These are phyloP conservation scores for Hyperoplus immaculatus DNA, from an alignment of 2,797 vertebrate genomes.

Conservation along the genomic window DNA sequence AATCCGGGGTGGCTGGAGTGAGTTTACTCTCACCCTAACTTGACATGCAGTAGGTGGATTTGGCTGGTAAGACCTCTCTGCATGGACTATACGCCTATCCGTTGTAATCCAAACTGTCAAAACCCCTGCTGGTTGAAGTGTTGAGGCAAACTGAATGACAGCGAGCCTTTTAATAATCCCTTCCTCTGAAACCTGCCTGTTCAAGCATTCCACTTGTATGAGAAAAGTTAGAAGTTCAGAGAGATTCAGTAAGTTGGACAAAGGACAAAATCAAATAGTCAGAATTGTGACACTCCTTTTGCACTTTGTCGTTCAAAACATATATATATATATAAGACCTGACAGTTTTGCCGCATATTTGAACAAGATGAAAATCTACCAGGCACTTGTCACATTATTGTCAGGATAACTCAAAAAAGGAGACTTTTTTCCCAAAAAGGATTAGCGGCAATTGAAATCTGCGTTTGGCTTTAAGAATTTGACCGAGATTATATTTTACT, in stretches of 20 bases:
- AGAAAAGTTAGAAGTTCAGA: slow-evolving; percentile 23
- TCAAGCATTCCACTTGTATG: slow-evolving; percentile 21
- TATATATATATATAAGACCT: not conserved
- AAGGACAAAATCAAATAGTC: slow-evolving; percentile 3
- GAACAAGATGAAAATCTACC: slow-evolving; percentile 1
- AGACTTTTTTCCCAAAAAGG: not conserved
- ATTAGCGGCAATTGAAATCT: not conserved
- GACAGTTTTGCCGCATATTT: not conserved
- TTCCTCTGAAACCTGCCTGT: slow-evolving; percentile 39
- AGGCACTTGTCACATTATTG: slow-evolving; percentile 9
- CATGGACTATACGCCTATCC: slow-evolving; percentile 46
- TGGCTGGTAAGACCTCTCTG: slow-evolving; percentile 50
- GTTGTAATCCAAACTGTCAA: slow-evolving; percentile 67
- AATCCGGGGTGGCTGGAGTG: not conserved
- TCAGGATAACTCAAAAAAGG: not conserved
- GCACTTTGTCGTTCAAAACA: not conserved
- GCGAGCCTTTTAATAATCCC: slow-evolving; percentile 51
- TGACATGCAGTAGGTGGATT: slow-evolving; percentile 61
- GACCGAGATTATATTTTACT: not conserved
- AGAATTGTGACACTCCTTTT: not conserved
- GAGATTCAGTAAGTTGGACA: slow-evolving; percentile 9
- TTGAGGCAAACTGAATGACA: slow-evolving; percentile 35
- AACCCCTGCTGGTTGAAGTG: slow-evolving; percentile 47
- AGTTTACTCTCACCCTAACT: slow-evolving; percentile 25
- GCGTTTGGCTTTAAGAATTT: not conserved